Evolutionary conservation across 2,888 invertebrate genomes (phyloP).

Genomic region (Colostygia pectinataria): DNA sequence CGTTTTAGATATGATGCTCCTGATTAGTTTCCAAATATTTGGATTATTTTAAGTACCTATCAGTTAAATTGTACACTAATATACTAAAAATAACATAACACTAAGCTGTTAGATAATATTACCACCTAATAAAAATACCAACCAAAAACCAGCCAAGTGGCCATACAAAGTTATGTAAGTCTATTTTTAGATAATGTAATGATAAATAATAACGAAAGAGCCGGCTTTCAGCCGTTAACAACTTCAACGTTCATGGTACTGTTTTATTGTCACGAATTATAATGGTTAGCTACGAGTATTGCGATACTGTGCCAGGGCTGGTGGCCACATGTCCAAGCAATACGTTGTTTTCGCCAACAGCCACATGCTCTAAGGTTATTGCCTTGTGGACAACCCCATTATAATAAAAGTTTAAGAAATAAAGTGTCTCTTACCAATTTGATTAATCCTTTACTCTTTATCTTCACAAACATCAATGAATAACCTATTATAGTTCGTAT

Average conservation of each 20-base stretch:
- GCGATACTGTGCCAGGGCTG: slow-evolving; percentile 58
- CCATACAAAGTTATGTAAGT: no score
- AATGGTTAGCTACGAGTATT: slow-evolving; percentile 26
- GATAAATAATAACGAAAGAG: neutral
- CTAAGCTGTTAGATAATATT: no score
- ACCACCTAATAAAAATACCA: no score
- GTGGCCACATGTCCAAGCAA: slow-evolving; percentile 72
- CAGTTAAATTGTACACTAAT: no score
- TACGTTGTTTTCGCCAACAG: slow-evolving; percentile 61
- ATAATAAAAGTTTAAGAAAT: no score
- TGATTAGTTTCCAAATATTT: no score
- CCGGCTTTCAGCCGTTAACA: slow-evolving; percentile 21
- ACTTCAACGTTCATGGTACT: slow-evolving; percentile 23
- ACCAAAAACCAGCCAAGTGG: no score
- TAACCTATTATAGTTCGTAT: slow-evolving; percentile 35
- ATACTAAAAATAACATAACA: no score
- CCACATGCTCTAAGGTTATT: slow-evolving; percentile 74
- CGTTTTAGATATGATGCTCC: no score
- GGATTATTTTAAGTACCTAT: no score
- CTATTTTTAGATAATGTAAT: neutral
- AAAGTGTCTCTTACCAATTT: slow-evolving; percentile 54
- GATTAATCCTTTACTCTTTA: slow-evolving; percentile 43
- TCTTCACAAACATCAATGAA: slow-evolving; percentile 33
- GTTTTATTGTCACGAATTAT: slow-evolving; percentile 26
- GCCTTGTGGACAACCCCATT: slow-evolving; percentile 49